Percentiles rank a stretch among this genome's conserved stretches.
Conservation (phyloP, 2,113 vertebrate species). For the Hystrix cristata region DNA sequence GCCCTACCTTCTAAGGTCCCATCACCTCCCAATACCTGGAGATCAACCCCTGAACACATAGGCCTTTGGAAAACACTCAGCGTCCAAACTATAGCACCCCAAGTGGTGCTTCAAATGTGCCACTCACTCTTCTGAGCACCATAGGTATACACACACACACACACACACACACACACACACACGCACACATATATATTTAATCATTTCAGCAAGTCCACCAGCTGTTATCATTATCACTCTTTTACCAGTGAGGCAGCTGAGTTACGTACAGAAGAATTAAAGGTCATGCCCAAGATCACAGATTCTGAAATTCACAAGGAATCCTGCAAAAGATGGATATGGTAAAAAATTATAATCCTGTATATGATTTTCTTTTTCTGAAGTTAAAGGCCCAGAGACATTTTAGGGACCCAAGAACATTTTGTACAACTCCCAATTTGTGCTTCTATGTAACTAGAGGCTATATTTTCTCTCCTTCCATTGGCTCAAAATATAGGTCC, state of each 20-base stretch:
- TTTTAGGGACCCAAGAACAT: background rate
- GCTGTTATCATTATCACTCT: background rate
- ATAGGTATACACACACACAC: too few species aligned
- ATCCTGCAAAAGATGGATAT: background rate
- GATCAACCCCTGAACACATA: background rate
- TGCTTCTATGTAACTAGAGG: background rate
- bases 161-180: too few species aligned
- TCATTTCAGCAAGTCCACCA: background rate
- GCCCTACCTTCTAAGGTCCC: too few species aligned
- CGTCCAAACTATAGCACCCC: background rate
- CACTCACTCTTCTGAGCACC: background rate
- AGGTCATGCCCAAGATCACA: background rate
- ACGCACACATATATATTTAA: background rate
- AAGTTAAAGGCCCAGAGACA: background rate
- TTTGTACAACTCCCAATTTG: background rate
- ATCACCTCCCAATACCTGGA: background rate
- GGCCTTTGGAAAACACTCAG: background rate
- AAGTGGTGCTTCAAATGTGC: background rate
- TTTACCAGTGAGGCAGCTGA: background rate
- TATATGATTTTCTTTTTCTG: background rate
- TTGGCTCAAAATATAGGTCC: background rate
- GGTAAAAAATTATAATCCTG: background rate
- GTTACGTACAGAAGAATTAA: background rate
- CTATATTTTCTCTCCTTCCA: background rate
- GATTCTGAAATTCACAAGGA: background rate